Percentiles rank a stretch among this genome's conserved stretches.
These are phyloP conservation scores for Spermophilus dauricus DNA, from an alignment of 2,113 vertebrate genomes.

Conservation along the genomic window DNA sequence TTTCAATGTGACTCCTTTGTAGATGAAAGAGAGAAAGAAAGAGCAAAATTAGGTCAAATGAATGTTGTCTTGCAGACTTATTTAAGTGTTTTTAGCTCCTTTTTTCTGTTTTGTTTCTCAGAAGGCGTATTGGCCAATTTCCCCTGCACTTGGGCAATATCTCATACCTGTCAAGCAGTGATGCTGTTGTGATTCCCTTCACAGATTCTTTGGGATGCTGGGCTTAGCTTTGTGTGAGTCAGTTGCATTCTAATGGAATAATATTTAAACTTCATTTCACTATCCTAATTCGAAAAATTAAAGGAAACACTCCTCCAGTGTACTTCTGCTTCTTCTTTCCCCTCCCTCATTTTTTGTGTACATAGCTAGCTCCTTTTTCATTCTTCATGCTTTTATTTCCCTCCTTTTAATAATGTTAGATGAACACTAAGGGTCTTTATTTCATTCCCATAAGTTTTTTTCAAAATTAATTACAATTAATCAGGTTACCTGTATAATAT, in stretches of 20 bases:
- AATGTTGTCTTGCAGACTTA: background rate
- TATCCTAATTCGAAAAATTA: slow-evolving; percentile 74
- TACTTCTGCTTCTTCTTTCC: background rate
- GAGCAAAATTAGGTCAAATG: too few species aligned
- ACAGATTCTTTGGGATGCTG: slow-evolving; percentile 41
- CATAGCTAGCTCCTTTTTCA: background rate
- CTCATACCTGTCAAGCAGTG: background rate
- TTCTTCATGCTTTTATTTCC: background rate
- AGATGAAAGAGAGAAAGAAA: too few species aligned
- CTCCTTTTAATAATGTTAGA: background rate
- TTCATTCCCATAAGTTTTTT: slow-evolving; percentile 18
- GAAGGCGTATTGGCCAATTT: background rate
- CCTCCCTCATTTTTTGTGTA: slow-evolving; percentile 32
- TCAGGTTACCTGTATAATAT: background rate
- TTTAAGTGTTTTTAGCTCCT: background rate
- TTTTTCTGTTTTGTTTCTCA: slow-evolving; percentile 30
- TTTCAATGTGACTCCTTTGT: background rate
- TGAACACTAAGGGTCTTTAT: background rate
- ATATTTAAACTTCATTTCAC: slow-evolving; percentile 80
- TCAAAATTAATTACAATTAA: slow-evolving; percentile 32
- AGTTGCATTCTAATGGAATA: slow-evolving; percentile 35
- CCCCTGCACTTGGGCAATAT: slow-evolving; percentile 27
- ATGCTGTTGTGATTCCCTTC: slow-evolving; percentile 50
- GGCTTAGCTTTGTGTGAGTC: slow-evolving; percentile 45
- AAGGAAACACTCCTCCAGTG: slow-evolving; percentile 61